phyloP scores from a whole-genome alignment of 2,888 invertebrate species.

The Hemistola chrysoprasaria region DNA sequence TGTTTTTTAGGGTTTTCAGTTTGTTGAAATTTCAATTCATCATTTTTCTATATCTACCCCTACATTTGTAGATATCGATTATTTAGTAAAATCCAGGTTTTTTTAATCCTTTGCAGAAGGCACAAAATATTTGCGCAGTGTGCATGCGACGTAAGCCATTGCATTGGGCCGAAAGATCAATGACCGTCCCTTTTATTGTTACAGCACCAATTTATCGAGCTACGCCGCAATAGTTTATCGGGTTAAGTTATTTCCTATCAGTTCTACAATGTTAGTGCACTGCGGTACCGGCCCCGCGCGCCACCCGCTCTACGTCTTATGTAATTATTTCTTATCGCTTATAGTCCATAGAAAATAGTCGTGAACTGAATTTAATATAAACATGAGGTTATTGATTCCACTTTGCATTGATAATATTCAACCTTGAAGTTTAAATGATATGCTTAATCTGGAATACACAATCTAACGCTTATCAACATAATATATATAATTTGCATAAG shows the following conservation, averaged over 20 bases:
- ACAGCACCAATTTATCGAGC: slow-evolving; percentile 42
- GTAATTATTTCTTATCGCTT: slow-evolving; percentile 20
- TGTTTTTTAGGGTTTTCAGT: too few species aligned
- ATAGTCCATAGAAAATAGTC: slow-evolving; percentile 22
- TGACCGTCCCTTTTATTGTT: slow-evolving; percentile 62
- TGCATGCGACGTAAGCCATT: slow-evolving; percentile 17
- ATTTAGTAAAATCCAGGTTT: too few species aligned
- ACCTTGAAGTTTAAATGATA: slow-evolving; percentile 18
- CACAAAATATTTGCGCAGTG: neutral
- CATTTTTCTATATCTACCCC: too few species aligned
- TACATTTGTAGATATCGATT: too few species aligned
- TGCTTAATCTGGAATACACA: too few species aligned
- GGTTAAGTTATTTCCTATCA: slow-evolving; percentile 36
- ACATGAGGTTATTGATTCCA: slow-evolving; percentile 29
- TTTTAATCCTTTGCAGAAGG: too few species aligned
- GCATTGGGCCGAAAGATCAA: slow-evolving; percentile 56
- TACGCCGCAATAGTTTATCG: slow-evolving; percentile 31
- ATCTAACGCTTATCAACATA: too few species aligned
- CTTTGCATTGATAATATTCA: slow-evolving; percentile 23
- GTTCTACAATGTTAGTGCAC: slow-evolving; percentile 23
- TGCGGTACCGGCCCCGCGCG: too few species aligned
- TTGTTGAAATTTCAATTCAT: too few species aligned
- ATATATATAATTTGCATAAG: too few species aligned
- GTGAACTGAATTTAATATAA: slow-evolving; percentile 21
- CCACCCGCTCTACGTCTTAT: too few species aligned